Base-by-base conservation (phyloP, 2,888 invertebrate species). In the Drepana falcataria region DNA sequence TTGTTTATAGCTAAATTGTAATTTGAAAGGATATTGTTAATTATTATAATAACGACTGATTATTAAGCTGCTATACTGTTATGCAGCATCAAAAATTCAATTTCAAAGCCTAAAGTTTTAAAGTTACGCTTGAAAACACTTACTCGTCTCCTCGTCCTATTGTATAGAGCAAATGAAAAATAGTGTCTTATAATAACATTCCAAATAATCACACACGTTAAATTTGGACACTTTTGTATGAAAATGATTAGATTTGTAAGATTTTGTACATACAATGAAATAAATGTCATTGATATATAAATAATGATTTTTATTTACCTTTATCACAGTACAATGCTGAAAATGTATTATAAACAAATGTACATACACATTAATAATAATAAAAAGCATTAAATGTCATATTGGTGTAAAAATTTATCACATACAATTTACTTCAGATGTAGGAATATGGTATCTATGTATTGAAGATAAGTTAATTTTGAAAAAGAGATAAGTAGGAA, bases 221-320 rank as follows among this genome's bases (percentile, higher is more conserved):
- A 82, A 87, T 87, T 89, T 90, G 86, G 87, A 89, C 88, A 91
- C 88, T 90, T 91, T 90, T 90, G 87, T 91, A 90, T 81, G 85
- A 83, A 74, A 83, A 87, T 73, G 74, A 79, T 78, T 89, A 90
- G 87, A 85, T 87, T 83, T 88, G 58, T 89, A 89, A 90, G 91
- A 83, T 91, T 91, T 91, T 91, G 91, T 91, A 91, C 89, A 91
- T 91, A 91, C 84, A 87, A 88, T 86, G 82, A 88, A 88, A 90
- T 90, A 91, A 90, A 90, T 91, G 90, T 88, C 88, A 89, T 89
- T 90, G 85, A 86, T 81, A 44, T 44, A 83, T 81, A 85, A 78
- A 78, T 59, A 57, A 66, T 80, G 77, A 79, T 77, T 73, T 76
- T 77, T 68, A 69, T 61, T 68, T 52, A 44, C 9, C 9, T 44